Evolutionary conservation across 1,140 invertebrate genomes (phyloP).

Genomic region (Spodoptera litura): DNA sequence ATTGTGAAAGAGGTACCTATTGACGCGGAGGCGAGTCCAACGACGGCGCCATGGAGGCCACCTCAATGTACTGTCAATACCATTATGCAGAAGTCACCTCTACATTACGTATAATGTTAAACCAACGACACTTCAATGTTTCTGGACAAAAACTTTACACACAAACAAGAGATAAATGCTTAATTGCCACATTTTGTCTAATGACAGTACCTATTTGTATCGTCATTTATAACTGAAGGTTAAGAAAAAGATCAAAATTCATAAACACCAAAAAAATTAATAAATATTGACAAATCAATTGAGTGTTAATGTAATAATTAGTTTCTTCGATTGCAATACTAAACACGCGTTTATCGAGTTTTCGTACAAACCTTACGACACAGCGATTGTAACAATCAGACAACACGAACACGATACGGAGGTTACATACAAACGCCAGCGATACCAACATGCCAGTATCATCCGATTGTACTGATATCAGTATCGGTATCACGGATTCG

Average conservation of each 20-base stretch:
- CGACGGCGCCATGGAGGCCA: constrained; percentile 59
- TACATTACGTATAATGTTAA: constrained; percentile 21
- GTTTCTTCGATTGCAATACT: constrained; percentile 39
- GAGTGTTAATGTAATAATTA: constrained; percentile 13
- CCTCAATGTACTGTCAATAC: constrained; percentile 37
- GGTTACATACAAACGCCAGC: constrained; percentile 33
- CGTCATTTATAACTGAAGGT: constrained; percentile 16
- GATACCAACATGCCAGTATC: constrained; percentile 38
- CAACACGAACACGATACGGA: constrained; percentile 29
- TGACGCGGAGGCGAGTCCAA: constrained; percentile 66
- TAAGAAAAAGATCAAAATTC: constrained; percentile 29
- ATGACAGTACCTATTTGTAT: background rate
- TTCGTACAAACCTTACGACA: constrained; percentile 40
- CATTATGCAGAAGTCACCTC: constrained; percentile 36
- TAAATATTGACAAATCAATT: background rate
- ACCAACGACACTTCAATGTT: background rate
- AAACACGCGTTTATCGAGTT: constrained; percentile 40
- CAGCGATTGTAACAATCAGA: constrained; percentile 31
- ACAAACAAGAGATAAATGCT: constrained; percentile 20
- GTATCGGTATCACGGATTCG: constrained; percentile 44
- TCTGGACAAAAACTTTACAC: constrained; percentile 19
- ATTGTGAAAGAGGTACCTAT: constrained; percentile 78
- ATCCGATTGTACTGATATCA: constrained; percentile 45
- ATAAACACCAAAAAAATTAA: constrained; percentile 1
- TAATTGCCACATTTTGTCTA: constrained; percentile 16